Conservation (phyloP, 1,140 invertebrate genomes). For the Aradophagus sp. region DNA sequence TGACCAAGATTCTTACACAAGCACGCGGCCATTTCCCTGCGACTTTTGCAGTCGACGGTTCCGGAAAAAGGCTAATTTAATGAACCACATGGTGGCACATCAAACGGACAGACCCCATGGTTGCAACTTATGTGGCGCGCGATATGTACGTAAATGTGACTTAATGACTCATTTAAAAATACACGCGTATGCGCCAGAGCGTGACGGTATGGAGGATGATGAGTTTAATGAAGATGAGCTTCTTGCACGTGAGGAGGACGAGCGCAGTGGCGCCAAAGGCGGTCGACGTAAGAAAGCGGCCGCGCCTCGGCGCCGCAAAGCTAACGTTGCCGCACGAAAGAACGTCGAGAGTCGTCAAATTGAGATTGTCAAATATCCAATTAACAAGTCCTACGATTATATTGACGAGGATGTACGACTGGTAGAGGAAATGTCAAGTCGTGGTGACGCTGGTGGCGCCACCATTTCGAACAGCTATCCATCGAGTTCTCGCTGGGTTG, state of each 20-base stretch:
- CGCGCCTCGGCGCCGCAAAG: slow-evolving; percentile 58
- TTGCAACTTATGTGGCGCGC: slow-evolving; percentile 85
- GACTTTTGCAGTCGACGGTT: slow-evolving; percentile 89
- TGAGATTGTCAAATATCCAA: slow-evolving; percentile 62
- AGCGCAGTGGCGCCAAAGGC: slow-evolving; percentile 64
- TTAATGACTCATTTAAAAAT: slow-evolving; percentile 88
- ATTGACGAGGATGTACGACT: slow-evolving; percentile 69
- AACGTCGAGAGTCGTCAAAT: slow-evolving; percentile 53
- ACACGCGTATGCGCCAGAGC: slow-evolving; percentile 82
- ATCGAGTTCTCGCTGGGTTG: slow-evolving; percentile 68
- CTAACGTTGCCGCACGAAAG: slow-evolving; percentile 61
- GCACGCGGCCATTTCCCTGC: slow-evolving; percentile 87
- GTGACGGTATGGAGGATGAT: slow-evolving; percentile 71
- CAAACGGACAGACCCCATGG: slow-evolving; percentile 85
- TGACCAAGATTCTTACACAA: slow-evolving; percentile 87
- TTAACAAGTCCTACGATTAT: slow-evolving; percentile 70
- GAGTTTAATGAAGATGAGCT: slow-evolving; percentile 75
- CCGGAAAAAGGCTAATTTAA: slow-evolving; percentile 86
- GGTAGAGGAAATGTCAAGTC: slow-evolving; percentile 70
- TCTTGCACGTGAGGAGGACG: slow-evolving; percentile 66
- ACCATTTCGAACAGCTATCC: slow-evolving; percentile 72
- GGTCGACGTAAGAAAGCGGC: slow-evolving; percentile 70
- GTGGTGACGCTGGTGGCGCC: slow-evolving; percentile 53
- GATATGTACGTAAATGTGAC: slow-evolving; percentile 85
- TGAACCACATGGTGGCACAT: slow-evolving; percentile 89